These are phyloP conservation scores for Odocoileus virginianus DNA, from an alignment of 2,113 vertebrate genomes.

Conservation along the genomic window DNA sequence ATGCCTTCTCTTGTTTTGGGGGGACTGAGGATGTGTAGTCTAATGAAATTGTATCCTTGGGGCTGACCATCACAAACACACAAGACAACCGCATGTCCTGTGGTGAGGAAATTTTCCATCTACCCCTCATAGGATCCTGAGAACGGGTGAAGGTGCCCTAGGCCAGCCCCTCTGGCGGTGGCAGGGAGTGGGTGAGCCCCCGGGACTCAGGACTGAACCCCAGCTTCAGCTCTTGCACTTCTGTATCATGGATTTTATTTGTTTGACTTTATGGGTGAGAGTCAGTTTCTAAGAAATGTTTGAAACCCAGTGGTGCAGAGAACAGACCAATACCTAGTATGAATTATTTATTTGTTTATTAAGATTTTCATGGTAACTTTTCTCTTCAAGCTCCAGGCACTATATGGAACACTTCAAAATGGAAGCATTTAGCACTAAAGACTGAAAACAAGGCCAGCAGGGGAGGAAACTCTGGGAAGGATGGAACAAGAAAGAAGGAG, in stretches of 20 bases:
- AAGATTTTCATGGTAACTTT: constrained; percentile 8
- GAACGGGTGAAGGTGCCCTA: too few species aligned
- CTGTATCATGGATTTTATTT: neutral
- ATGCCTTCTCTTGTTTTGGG: neutral
- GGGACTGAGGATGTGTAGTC: rapidly evolving
- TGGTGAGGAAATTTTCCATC: rapidly evolving
- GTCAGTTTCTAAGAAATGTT: neutral
- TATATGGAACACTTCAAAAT: neutral
- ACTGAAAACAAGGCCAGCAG: neutral
- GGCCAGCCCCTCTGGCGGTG: neutral
- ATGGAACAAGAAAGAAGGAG: neutral
- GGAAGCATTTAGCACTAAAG: neutral
- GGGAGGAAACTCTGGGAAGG: neutral
- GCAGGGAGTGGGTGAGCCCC: neutral
- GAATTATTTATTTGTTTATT: constrained; percentile 57
- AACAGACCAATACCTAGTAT: neutral
- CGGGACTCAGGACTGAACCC: neutral
- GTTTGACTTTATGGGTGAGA: neutral
- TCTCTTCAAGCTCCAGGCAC: neutral
- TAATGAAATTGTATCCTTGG: too few species aligned
- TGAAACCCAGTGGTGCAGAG: constrained; percentile 12
- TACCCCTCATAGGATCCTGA: rapidly evolving
- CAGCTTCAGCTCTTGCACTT: neutral
- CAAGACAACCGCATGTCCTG: rapidly evolving
- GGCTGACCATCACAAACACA: rapidly evolving